A percentile compares a stretch with the other conserved stretches of the same genome.
These are phyloP conservation scores for Andinoacara biseriatus DNA, from an alignment of 2,113 vertebrate genomes.

Conservation along the genomic window DNA sequence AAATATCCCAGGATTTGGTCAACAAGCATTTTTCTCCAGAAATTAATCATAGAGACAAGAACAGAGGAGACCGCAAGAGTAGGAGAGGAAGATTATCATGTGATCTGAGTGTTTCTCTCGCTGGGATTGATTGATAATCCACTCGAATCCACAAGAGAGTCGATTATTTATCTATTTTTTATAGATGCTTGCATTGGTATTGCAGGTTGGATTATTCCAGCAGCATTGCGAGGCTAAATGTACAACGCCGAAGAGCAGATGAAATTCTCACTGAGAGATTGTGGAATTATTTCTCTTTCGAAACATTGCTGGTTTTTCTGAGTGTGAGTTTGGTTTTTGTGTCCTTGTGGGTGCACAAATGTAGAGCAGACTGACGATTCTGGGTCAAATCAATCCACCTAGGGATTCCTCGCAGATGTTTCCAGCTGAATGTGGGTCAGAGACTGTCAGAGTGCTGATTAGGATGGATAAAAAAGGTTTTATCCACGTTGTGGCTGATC, in stretches of 20 bases:
- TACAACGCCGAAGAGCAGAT: not conserved
- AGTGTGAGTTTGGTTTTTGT: not conserved
- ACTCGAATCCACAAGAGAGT: slow-evolving; percentile 58
- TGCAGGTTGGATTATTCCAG: not conserved
- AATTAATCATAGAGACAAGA: slow-evolving; percentile 7
- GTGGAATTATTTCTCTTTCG: not conserved
- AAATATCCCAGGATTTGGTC: not conserved
- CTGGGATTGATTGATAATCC: slow-evolving; percentile 56
- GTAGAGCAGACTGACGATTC: slow-evolving; percentile 11
- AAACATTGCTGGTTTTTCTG: slow-evolving; percentile 7
- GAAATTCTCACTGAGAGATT: not conserved
- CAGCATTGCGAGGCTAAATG: slow-evolving; percentile 12
- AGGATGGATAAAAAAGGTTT: slow-evolving; percentile 26
- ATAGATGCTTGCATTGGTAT: not conserved
- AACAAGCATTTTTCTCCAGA: not conserved
- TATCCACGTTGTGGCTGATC: not conserved
- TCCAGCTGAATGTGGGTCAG: slow-evolving; percentile 52
- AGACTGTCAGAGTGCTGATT: slow-evolving; percentile 30
- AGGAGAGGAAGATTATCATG: slow-evolving; percentile 27
- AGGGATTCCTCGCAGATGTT: slow-evolving; percentile 60
- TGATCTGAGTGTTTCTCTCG: slow-evolving; percentile 45
- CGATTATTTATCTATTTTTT: slow-evolving; percentile 30
- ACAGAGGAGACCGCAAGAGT: not conserved
- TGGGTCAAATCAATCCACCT: slow-evolving; percentile 52
- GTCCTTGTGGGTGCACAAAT: not conserved